These are phyloP conservation scores for Halocynthia roretzi DNA, from an alignment of 23 tunicate genomes.

Conservation along the genomic window DNA sequence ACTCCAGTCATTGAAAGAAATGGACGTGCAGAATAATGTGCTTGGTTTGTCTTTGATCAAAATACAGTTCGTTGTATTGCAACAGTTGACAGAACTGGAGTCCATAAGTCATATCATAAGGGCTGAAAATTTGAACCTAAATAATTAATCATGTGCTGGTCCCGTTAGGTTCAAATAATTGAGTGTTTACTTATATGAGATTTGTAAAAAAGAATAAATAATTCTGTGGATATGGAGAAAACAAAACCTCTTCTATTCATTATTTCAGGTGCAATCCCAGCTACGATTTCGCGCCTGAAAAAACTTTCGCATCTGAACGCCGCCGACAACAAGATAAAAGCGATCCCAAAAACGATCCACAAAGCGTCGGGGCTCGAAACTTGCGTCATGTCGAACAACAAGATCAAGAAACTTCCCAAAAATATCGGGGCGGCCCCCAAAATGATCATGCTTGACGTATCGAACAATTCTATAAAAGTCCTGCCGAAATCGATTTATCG, in stretches of 20 bases:
- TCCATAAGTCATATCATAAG: too few relatives aligned
- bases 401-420: constrained; percentile 82
- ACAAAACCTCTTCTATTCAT: not conserved
- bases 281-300: constrained; percentile 52
- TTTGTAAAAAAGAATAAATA: not conserved
- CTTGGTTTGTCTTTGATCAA: constrained; percentile 32
- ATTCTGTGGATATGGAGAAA: not conserved
- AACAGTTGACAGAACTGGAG: too few relatives aligned
- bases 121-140: not conserved
- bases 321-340: constrained; percentile 72
- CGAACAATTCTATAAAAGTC: constrained; percentile 65
- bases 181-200: not conserved
- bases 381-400: constrained; percentile 68
- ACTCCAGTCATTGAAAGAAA: constrained; percentile 54
- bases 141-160: too few relatives aligned
- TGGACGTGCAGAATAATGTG: constrained; percentile 78
- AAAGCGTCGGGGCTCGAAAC: constrained; percentile 88
- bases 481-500: constrained; percentile 92
- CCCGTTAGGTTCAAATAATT: not conserved
- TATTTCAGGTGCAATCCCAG: constrained; percentile 70
- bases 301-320: constrained; percentile 59
- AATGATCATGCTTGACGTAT: constrained; percentile 69
- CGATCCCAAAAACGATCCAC: constrained; percentile 74
- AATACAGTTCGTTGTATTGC: not conserved
- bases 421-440: constrained; percentile 79